These are phyloP conservation scores for Cantharis flavilabris DNA, from an alignment of 2,888 invertebrate genomes.

Conservation along the genomic window DNA sequence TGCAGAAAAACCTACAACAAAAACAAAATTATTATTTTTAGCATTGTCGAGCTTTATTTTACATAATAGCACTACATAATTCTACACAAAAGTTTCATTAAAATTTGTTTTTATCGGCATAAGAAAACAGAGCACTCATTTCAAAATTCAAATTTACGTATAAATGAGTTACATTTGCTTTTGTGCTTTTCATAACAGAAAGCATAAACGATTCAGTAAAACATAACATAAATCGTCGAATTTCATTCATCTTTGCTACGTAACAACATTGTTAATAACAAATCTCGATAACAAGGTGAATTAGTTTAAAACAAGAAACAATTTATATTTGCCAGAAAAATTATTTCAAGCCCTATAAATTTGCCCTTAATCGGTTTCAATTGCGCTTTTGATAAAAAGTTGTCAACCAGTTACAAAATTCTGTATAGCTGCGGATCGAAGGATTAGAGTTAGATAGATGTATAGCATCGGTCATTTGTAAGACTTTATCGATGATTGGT, in stretches of 20 bases:
- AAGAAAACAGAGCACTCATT: neutral
- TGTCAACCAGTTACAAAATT: conserved; percentile 23
- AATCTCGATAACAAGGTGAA: neutral
- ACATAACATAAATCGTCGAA: neutral
- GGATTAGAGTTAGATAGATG: conserved; percentile 20
- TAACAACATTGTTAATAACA: too few relatives aligned
- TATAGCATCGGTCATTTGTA: conserved; percentile 24
- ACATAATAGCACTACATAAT: neutral
- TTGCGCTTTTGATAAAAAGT: conserved; percentile 15
- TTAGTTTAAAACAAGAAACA: neutral
- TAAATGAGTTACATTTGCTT: neutral
- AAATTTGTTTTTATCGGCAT: neutral
- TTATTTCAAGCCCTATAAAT: neutral
- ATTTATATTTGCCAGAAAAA: neutral
- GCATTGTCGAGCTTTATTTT: neutral
- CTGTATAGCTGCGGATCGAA: conserved; percentile 15
- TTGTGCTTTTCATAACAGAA: neutral
- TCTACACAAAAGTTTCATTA: neutral
- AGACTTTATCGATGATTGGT: conserved; percentile 27
- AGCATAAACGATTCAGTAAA: neutral
- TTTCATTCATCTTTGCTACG: too few relatives aligned
- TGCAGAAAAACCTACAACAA: conserved; percentile 19
- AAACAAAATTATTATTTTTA: conserved; percentile 18
- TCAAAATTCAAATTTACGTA: neutral
- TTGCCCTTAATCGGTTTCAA: conserved; percentile 11